Conservation (phyloP, 2,888 invertebrate species). For the Azorinus chamasolen region DNA sequence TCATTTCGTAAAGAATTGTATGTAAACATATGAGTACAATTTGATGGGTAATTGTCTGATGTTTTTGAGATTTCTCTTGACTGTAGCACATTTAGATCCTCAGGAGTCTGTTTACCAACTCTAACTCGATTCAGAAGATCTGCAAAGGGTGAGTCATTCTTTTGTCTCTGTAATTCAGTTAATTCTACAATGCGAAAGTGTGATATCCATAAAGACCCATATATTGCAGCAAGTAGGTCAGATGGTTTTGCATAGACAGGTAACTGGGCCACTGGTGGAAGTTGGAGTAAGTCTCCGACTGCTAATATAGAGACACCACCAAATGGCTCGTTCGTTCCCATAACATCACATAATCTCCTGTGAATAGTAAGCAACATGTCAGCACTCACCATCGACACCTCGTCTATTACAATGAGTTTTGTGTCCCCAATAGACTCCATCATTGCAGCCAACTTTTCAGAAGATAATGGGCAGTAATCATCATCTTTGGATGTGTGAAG, state of each 20-base stretch:
- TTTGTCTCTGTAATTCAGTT: conserved; percentile 55
- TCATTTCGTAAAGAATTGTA: conserved; percentile 16
- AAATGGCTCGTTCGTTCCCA: conserved; percentile 50
- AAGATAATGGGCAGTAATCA: conserved; percentile 51
- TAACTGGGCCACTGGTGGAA: too few relatives aligned
- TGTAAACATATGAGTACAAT: conserved; percentile 33
- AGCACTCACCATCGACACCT: too few relatives aligned
- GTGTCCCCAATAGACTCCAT: conserved; percentile 14
- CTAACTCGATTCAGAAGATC: conserved; percentile 45
- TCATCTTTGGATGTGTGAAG: conserved; percentile 20
- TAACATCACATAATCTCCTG: conserved; percentile 50
- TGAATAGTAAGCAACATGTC: conserved; percentile 56
- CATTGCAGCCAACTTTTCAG: conserved; percentile 36
- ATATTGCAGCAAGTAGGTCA: conserved; percentile 42
- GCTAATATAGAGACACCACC: too few relatives aligned
- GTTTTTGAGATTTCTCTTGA: conserved; percentile 25
- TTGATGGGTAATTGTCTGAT: conserved; percentile 26
- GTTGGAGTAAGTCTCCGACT: too few relatives aligned
- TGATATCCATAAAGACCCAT: conserved; percentile 53
- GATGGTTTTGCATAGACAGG: too few relatives aligned
- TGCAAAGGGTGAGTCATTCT: conserved; percentile 53
- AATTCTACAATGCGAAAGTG: conserved; percentile 51
- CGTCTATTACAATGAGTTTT: neutral
- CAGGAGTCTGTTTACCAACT: conserved; percentile 36
- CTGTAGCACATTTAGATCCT: conserved; percentile 39